Evolutionary conservation across 1,140 invertebrate genomes (phyloP).

Genomic region (Adelges cooleyi): DNA sequence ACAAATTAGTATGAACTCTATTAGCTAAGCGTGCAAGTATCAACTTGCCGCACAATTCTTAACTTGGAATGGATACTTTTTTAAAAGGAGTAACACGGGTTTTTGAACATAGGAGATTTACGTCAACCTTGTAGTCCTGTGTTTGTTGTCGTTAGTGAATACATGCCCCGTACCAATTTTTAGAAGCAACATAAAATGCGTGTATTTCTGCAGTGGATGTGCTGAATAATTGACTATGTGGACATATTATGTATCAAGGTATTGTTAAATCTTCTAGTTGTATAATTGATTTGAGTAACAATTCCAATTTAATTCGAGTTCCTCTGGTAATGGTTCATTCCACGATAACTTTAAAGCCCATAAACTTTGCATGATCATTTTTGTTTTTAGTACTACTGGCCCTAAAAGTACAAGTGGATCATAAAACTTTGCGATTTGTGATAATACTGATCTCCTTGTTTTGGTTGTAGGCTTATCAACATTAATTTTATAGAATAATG

Average conservation of each 20-base stretch:
- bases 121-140: not conserved
- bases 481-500: not conserved
- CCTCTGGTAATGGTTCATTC: not conserved
- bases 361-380: not conserved
- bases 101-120: not conserved
- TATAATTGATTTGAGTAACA: not conserved
- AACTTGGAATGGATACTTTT: too few relatives aligned
- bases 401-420: not conserved
- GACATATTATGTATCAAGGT: not conserved
- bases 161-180: not conserved
- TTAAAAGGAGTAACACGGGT: not conserved
- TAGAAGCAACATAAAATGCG: not conserved
- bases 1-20: too few relatives aligned
- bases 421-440: not conserved
- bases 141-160: too few relatives aligned
- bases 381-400: not conserved
- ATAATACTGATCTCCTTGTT: not conserved
- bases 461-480: not conserved
- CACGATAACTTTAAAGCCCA: not conserved
- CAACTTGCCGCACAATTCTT: too few relatives aligned
- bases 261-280: not conserved
- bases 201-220: not conserved
- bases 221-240: not conserved
- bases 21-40: too few relatives aligned
- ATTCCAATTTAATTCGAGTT: not conserved